Evolutionary conservation across 2,113 vertebrate genomes (phyloP).

Genomic region (Mirza zaza): DNA sequence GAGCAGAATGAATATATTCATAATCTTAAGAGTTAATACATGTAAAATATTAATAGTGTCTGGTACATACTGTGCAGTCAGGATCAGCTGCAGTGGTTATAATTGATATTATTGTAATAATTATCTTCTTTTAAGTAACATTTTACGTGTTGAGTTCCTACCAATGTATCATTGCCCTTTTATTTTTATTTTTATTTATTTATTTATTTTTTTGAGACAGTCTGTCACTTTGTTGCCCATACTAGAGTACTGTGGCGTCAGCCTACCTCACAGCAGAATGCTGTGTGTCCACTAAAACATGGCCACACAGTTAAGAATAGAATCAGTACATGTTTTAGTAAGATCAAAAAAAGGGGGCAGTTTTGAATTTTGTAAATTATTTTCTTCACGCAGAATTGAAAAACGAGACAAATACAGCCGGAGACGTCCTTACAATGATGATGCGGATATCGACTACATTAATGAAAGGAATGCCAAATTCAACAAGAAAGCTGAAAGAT

Average conservation of each 20-base stretch:
- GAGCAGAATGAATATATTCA: not conserved
- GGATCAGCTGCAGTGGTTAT: not conserved
- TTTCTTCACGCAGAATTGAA: conserved; percentile 89
- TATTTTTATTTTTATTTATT: too few species aligned
- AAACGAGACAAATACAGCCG: conserved; percentile 96
- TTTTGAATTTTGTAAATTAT: not conserved
- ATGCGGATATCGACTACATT: conserved; percentile 97
- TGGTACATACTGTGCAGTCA: not conserved
- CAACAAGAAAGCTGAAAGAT: conserved; percentile 98
- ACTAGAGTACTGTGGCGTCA: too few species aligned
- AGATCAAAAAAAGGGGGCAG: not conserved
- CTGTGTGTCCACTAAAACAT: too few species aligned
- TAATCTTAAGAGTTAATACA: not conserved
- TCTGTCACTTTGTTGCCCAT: too few species aligned
- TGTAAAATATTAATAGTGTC: not conserved
- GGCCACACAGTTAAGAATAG: too few species aligned
- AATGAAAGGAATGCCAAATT: conserved; percentile 99
- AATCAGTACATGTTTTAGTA: conserved; percentile 36
- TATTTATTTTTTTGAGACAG: too few species aligned
- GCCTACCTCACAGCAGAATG: too few species aligned
- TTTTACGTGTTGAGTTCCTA: not conserved
- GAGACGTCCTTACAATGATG: conserved; percentile 95
- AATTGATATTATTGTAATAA: not conserved
- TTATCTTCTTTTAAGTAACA: not conserved
- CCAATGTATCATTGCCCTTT: not conserved